Evolutionary conservation across 2,113 vertebrate genomes (phyloP).

Genomic region (Pseudopodoces humilis): DNA sequence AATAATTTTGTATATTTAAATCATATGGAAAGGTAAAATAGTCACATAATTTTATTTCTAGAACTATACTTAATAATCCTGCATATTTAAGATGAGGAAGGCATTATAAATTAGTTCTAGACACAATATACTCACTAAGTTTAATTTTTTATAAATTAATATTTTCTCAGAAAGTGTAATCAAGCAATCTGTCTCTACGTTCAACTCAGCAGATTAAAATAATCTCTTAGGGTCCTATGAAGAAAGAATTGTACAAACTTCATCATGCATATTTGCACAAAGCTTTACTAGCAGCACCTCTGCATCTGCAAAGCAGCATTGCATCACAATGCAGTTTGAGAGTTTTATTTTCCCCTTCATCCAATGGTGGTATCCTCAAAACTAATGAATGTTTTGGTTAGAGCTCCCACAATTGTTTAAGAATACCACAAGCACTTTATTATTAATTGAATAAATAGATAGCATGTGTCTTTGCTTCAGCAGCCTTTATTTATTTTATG

Average conservation of each 20-base stretch:
- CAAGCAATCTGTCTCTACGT: constrained; percentile 8
- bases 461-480: constrained; percentile 53
- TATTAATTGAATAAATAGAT: constrained; percentile 69
- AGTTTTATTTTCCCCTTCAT: constrained; percentile 26
- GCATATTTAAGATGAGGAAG: not conserved
- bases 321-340: not conserved
- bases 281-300: constrained; percentile 6
- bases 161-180: constrained; percentile 44
- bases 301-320: constrained; percentile 10
- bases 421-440: constrained; percentile 27
- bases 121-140: not conserved
- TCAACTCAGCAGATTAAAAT: constrained; percentile 52
- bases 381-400: constrained; percentile 33
- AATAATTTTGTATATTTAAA: not conserved
- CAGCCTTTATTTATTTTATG: constrained; percentile 57
- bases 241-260: constrained; percentile 56
- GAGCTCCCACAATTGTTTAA: constrained; percentile 47
- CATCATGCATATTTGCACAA: constrained; percentile 50
- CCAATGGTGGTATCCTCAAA: not conserved
- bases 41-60: not conserved
- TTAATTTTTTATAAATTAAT: constrained; percentile 23
- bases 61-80: constrained; percentile 16
- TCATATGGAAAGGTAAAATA: not conserved
- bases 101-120: constrained; percentile 48
- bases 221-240: constrained; percentile 46